These are phyloP conservation scores for Alectoris magna DNA, from an alignment of 2,797 vertebrate species.

Conservation along the genomic window DNA sequence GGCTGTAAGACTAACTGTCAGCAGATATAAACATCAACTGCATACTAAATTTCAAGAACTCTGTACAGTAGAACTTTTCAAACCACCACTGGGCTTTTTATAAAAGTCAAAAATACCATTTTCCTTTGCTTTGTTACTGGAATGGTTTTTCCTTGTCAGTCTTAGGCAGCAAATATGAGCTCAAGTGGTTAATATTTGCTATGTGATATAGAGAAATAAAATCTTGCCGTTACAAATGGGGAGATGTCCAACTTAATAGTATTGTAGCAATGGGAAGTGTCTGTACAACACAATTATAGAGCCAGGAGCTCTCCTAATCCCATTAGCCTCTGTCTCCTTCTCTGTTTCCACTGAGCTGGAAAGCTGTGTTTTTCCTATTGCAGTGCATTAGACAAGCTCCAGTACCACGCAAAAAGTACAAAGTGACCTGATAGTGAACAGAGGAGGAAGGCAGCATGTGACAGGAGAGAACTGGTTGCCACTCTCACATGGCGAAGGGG, in stretches of 20 bases:
- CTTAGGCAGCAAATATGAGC: not conserved
- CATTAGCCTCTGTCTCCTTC: not conserved
- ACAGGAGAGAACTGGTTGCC: not conserved
- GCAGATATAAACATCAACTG: not conserved
- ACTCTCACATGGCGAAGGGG: not conserved
- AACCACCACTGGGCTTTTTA: not conserved
- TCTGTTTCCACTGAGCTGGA: not conserved
- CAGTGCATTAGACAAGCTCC: not conserved
- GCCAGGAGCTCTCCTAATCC: not conserved
- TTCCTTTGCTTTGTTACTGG: not conserved
- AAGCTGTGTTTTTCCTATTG: not conserved
- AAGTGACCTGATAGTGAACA: not conserved
- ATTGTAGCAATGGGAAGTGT: accelerated
- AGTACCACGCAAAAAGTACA: not conserved
- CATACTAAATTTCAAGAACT: not conserved
- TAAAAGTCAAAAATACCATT: not conserved
- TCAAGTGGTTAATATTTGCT: not conserved
- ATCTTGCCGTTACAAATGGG: not conserved
- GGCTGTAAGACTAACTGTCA: not conserved
- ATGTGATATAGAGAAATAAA: not conserved
- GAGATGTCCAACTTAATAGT: not conserved
- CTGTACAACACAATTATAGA: not conserved
- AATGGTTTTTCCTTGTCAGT: not conserved
- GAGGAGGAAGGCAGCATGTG: accelerated
- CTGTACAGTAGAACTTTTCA: not conserved